Base-by-base conservation (phyloP, 2,888 invertebrate species). In the Scaptomyza caliginosa region DNA sequence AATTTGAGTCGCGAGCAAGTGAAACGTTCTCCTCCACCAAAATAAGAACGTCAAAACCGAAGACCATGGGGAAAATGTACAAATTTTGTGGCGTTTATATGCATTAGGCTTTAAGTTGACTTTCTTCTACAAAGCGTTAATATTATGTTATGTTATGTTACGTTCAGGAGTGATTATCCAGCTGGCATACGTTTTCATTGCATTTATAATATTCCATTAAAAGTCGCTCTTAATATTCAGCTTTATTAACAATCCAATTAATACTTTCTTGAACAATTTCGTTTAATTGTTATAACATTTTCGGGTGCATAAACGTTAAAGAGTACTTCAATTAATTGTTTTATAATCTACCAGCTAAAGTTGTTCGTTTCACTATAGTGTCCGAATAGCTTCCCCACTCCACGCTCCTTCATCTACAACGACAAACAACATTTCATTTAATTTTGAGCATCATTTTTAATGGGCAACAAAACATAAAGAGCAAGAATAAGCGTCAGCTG, bases 361-460 rank as follows among this genome's bases (percentile, higher is more conserved):
- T 46, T 0, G 13, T 1, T 21, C 13, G 19, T 7, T 46, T 8
- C 13, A 6, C 13, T 6, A 32, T 32, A 13, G 46, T 32, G 32
- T 3, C 19, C 6, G 13, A 13, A 10, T 10, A 2, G 2, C 8
- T 23, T 23, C 4, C 42, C 16, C 23, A 45, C 17, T 3, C 28
- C 28, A 21, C 5, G 19, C 19, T 45, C 17, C 34, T 10, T 38
- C 38, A 38, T 7, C 26, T 19, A 38, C 13, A 57, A 46, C 57
- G 39, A 26, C 57, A 56, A 59, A 51, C 56, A 67, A 65, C 70
- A 70, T 80, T 78, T 84, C 81, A 81, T 81, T 81, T 81, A 84
- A 81, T 81, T 81, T 81, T 71, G 65, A 70, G 73, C 77, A 77
- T 75, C 77, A 81, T 81, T 81, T 81, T 84, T 75, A 75, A 69